phyloP scores from a whole-genome alignment of 2,113 vertebrate genomes.

The Hydropotes inermis region DNA sequence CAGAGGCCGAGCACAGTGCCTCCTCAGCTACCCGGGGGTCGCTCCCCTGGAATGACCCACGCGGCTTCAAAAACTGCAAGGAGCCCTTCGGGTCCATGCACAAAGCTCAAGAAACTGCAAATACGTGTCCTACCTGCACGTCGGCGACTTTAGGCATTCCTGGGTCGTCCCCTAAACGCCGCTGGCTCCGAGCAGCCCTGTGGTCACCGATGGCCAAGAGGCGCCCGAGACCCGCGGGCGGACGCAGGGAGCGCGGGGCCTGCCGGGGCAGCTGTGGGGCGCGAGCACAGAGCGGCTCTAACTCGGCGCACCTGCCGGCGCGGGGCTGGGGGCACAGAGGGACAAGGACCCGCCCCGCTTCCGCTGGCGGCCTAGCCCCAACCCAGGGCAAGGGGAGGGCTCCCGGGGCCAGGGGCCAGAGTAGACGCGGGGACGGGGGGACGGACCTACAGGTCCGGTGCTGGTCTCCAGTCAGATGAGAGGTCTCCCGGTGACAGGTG shows the following conservation, averaged over 20 bases:
- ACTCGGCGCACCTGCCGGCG: not conserved
- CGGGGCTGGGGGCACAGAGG: not conserved
- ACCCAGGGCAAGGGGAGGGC: not conserved
- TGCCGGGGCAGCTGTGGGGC: not conserved
- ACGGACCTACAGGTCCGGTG: not conserved
- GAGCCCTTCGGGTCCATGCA: not conserved
- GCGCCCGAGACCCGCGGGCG: fast-evolving
- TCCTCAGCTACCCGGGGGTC: not conserved
- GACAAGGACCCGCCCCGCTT: not conserved
- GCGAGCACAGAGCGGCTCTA: fast-evolving
- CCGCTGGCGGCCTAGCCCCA: not conserved
- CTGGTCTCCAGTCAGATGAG: not conserved
- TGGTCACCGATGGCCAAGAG: not conserved
- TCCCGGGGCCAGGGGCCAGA: not conserved
- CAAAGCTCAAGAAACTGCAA: not conserved
- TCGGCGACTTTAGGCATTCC: not conserved
- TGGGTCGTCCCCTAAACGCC: not conserved
- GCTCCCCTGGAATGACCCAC: not conserved
- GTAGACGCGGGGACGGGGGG: not conserved
- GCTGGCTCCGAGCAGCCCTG: not conserved
- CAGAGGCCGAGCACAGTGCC: not conserved
- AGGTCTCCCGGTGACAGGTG: not conserved
- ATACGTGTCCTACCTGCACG: not conserved
- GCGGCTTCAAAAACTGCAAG: not conserved
- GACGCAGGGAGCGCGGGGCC: fast-evolving